Base-by-base conservation (phyloP, 2,888 invertebrate species). In the Synanthedon andrenaeformis region DNA sequence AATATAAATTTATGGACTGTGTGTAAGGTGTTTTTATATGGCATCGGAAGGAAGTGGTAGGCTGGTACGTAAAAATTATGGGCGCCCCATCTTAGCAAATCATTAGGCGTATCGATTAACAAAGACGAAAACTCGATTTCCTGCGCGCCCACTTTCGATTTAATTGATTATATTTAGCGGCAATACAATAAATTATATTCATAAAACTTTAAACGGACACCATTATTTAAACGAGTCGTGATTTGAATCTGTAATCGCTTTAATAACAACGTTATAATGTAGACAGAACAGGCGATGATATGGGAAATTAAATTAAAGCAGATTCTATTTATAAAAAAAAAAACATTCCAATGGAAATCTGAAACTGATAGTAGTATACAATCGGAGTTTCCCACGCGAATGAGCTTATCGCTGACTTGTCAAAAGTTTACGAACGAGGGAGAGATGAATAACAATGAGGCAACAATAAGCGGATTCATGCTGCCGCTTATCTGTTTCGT, bases 1-100 rank as follows among this genome's bases (percentile, higher is more conserved):
- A n/a, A n/a, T n/a, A 23, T 35, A 35, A 51, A 51, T 41, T 19
- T 35, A 35, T 13, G 51, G n/a, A 51, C n/a, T 19, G 49, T 51
- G 49, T 51, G 51, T 28, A 51, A 51, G 51, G 50, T 54, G 54
- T 56, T 62, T 57, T 76, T 80, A 74, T 86, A 86, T 67, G 85
- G 86, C 67, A 81, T 87, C 86, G 86, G 86, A 87, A 87, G 86
- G 86, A 87, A 84, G 85, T 76, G 79, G 84, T 76, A 59, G 66
- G 76, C 75, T 76, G 79, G 84, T 74, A 59, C 66, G 76, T 76
- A 77, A 78, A 74, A 76, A 71, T 76, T 77, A 77, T 76, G 72
- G 35, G 71, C 69, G 65, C 58, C 63, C 66, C 69, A 76, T 72
- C 78, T 76, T 69, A 67, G 76, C 78, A 74, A 82, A 80, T 80